phyloP scores from a whole-genome alignment of 2,113 vertebrate species.

The Chaenocephalus aceratus region DNA sequence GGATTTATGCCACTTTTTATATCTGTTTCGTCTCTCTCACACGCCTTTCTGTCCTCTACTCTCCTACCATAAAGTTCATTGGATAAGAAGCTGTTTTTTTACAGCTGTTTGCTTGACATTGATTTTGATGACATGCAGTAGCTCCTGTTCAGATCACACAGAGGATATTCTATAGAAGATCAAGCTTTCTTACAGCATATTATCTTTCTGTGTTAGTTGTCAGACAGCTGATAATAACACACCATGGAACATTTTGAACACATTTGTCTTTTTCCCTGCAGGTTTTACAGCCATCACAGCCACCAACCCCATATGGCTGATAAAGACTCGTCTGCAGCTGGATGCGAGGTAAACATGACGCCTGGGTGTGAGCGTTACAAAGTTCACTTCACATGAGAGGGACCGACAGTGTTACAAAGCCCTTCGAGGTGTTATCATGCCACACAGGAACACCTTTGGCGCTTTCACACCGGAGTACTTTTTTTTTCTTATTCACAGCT shows the following conservation, averaged over 20 bases:
- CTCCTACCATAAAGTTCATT: constrained; percentile 39
- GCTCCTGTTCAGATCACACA: constrained; percentile 4
- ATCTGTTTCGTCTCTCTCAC: constrained; percentile 57
- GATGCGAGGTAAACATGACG: constrained; percentile 90
- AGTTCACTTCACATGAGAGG: background rate
- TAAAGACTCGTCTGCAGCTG: constrained; percentile 97
- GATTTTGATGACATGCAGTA: constrained; percentile 10
- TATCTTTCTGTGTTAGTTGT: constrained; percentile 5
- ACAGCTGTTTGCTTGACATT: constrained; percentile 17
- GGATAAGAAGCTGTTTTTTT: constrained; percentile 29
- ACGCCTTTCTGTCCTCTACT: background rate
- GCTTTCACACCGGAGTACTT: too few relatives aligned
- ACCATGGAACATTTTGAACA: too few relatives aligned
- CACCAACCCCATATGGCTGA: constrained; percentile 98
- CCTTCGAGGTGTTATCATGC: too few relatives aligned
- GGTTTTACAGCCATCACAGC: constrained; percentile 98
- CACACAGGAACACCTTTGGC: too few relatives aligned
- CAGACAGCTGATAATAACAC: background rate
- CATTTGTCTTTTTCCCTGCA: constrained; percentile 81
- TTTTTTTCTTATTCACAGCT: too few relatives aligned
- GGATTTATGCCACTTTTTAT: constrained; percentile 25
- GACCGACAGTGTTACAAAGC: background rate
- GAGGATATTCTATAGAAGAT: background rate
- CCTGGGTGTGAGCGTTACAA: background rate
- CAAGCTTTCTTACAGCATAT: too few relatives aligned